Conservation (phyloP, 2,888 invertebrate species). For the Tetranychus truncatus region DNA sequence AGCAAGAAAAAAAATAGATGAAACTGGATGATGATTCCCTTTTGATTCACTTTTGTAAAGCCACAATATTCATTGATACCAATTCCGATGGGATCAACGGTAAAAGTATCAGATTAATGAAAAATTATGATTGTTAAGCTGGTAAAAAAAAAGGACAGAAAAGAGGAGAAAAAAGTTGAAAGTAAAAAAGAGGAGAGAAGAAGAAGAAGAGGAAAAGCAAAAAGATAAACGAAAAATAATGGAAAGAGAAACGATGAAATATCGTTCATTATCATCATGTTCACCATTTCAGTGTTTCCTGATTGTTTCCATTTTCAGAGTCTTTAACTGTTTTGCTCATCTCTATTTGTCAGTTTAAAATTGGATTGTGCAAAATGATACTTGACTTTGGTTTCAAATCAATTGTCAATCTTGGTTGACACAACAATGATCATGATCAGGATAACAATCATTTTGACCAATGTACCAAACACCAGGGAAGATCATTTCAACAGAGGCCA, state of each 20-base stretch:
- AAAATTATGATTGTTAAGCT: background rate
- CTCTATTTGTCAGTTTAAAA: background rate
- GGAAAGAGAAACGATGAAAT: background rate
- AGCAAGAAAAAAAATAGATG: background rate
- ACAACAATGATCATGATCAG: background rate
- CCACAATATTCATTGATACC: background rate
- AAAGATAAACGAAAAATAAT: background rate
- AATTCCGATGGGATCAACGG: background rate
- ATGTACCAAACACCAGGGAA: background rate
- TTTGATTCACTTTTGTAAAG: background rate
- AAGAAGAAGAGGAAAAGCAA: too few species aligned
- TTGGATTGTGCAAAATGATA: background rate
- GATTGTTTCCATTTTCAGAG: background rate
- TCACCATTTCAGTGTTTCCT: background rate
- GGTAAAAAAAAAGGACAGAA: too few species aligned
- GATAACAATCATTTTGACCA: background rate
- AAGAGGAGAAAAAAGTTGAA: too few species aligned
- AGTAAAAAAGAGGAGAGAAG: too few species aligned
- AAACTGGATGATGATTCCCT: background rate
- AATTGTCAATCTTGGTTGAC: background rate
- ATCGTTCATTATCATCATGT: background rate
- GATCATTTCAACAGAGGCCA: background rate
- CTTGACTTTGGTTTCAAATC: background rate
- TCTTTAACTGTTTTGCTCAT: background rate
- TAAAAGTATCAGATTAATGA: background rate